phyloP scores from a whole-genome alignment of 2,888 invertebrate genomes.

The Heliconius hortense region DNA sequence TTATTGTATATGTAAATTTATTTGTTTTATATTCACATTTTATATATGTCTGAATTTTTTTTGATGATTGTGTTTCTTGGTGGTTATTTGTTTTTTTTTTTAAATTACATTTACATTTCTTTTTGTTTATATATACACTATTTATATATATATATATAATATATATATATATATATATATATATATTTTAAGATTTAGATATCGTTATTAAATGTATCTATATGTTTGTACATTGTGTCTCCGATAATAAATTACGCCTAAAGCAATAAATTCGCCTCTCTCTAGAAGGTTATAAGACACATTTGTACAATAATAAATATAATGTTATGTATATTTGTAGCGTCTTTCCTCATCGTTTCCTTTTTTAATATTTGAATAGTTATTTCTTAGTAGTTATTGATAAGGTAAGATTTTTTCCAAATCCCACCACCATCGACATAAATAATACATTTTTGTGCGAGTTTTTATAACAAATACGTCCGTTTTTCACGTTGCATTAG shows the following conservation, averaged over 20 bases:
- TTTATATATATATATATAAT: constrained; percentile 18
- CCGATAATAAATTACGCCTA: constrained; percentile 56
- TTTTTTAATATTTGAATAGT: constrained; percentile 24
- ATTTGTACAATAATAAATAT: constrained; percentile 45
- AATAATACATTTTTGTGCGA: constrained; percentile 3
- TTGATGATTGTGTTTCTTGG: not conserved
- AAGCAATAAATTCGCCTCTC: constrained; percentile 64
- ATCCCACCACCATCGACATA: constrained; percentile 23
- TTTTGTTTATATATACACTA: constrained; percentile 23
- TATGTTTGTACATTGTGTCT: constrained; percentile 46
- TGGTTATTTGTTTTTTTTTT: constrained; percentile 11
- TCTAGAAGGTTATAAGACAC: constrained; percentile 50
- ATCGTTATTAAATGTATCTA: constrained; percentile 38
- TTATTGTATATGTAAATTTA: constrained; percentile 2
- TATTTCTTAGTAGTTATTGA: not conserved
- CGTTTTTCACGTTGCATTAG: constrained; percentile 17
- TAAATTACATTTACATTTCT: constrained; percentile 6
- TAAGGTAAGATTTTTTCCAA: constrained; percentile 7
- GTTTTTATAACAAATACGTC: constrained; percentile 8
- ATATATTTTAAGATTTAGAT: constrained; percentile 29
- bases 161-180: constrained; percentile 15
- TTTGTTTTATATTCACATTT: not conserved
- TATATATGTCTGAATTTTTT: not conserved
- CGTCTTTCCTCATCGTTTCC: constrained; percentile 46
- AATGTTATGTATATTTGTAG: constrained; percentile 43